Base-by-base conservation (phyloP, 1,140 invertebrate genomes). In the Drosophila tristis region DNA sequence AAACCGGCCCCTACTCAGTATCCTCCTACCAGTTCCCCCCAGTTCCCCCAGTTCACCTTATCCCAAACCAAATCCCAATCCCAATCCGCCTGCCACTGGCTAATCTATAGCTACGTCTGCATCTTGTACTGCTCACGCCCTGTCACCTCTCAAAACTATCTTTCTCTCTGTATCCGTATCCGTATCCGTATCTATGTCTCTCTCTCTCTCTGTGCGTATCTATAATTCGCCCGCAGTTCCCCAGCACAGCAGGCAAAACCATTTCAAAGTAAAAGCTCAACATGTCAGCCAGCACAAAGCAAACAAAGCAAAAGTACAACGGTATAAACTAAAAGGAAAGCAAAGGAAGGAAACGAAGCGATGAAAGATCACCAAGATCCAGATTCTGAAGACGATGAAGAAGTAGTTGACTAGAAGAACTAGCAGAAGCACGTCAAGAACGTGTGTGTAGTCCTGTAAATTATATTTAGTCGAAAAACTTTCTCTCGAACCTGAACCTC, bases 191-290 rank as follows among this genome's bases (percentile, higher is more conserved):
- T n/a, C n/a, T n/a, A n/a, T n/a, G n/a, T n/a, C n/a, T n/a, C 29
- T 58, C 29, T 62, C 35, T 44, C 35, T 43, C 44, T 26, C 42
- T 42, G 7, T 42, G 57, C 72, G 26, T 26, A 11, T 51, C 16
- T 44, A 20, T 31, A 25, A n/a, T 25, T n/a, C 45, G 48, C 68
- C 55, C 60, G 78, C 62, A 51, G 54, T 50, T 39, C 31, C 59
- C 56, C 16, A 56, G 61, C 80, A 73, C 56, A 73, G 66, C 77
- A 86, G 81, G 82, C 81, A 70, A 65, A 74, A 78, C 74, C 81
- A 86, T 86, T 86, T 87, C 84, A 87, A 87, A 87, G 84, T 89
- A 89, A 87, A 87, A 87, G 84, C 84, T 87, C 84, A 87, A 87
- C 84, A 87, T 79, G 66, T 65, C 35, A 39, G 35, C 74, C 67